Evolutionary conservation across 2,113 vertebrate species (phyloP).

Genomic region (Labeo rohita): DNA sequence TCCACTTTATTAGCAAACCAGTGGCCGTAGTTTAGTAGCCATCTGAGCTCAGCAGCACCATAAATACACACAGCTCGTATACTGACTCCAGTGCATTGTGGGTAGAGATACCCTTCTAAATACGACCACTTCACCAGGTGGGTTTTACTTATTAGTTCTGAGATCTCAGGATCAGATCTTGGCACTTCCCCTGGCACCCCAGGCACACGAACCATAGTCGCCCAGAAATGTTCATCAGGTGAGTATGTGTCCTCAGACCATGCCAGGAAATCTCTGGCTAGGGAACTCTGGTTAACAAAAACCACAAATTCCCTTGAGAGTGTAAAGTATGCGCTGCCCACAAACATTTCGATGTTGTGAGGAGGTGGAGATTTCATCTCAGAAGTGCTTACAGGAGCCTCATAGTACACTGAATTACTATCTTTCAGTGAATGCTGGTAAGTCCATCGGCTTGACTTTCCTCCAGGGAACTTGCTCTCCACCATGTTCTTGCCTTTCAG

Average conservation of each 20-base stretch:
- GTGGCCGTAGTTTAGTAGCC: conserved; percentile 86
- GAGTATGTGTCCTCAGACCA: conserved; percentile 93
- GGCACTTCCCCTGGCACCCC: conserved; percentile 84
- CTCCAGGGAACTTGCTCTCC: conserved; percentile 82
- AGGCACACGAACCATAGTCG: conserved; percentile 85
- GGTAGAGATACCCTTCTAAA: conserved; percentile 82
- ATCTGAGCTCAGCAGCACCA: conserved; percentile 84
- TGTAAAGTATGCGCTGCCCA: conserved; percentile 94
- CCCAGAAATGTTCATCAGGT: conserved; percentile 95
- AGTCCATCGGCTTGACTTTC: conserved; percentile 83
- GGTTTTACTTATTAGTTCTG: conserved; percentile 89
- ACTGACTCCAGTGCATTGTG: conserved; percentile 83
- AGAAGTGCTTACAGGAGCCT: conserved; percentile 79
- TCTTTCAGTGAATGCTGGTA: conserved; percentile 80
- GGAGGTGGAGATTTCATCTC: conserved; percentile 80
- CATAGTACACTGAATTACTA: conserved; percentile 76
- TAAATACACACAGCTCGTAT: conserved; percentile 87
- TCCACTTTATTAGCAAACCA: conserved; percentile 97
- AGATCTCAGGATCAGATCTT: conserved; percentile 78
- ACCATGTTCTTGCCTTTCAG: conserved; percentile 86
- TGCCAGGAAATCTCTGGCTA: conserved; percentile 83
- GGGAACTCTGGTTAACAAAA: conserved; percentile 69
- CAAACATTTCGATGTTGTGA: conserved; percentile 84
- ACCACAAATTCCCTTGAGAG: conserved; percentile 81
- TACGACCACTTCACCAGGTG: conserved; percentile 92